Conservation (phyloP, 2,113 vertebrate genomes). For the Australoheros scitulus region DNA sequence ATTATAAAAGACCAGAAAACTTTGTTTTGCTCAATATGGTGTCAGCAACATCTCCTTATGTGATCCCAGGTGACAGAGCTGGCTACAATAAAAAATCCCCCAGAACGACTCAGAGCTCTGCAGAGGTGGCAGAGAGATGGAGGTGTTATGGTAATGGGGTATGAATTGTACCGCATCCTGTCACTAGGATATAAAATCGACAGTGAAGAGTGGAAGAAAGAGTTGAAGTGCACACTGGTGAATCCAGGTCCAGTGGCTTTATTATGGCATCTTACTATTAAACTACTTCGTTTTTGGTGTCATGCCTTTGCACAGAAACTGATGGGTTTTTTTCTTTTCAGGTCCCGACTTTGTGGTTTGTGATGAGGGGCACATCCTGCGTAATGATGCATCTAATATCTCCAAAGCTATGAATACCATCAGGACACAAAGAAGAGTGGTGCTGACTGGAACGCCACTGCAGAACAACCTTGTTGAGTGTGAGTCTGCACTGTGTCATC, state of each 20-base stretch:
- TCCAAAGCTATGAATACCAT: constrained; percentile 93
- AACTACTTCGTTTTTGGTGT: not conserved
- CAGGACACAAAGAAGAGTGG: constrained; percentile 88
- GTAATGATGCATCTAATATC: constrained; percentile 89
- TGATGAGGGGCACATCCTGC: constrained; percentile 95
- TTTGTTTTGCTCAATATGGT: not conserved
- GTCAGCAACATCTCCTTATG: not conserved
- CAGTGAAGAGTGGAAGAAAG: constrained; percentile 82
- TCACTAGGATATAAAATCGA: constrained; percentile 82
- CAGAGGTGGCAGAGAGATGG: constrained; percentile 89
- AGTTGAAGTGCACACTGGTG: constrained; percentile 85
- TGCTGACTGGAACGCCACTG: constrained; percentile 94
- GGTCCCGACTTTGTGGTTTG: constrained; percentile 96
- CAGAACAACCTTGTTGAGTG: constrained; percentile 97
- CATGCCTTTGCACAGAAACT: not conserved
- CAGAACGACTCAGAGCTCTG: constrained; percentile 84
- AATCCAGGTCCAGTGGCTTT: constrained; percentile 85
- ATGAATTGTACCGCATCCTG: constrained; percentile 92
- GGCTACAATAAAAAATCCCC: constrained; percentile 83
- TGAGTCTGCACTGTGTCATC: constrained; percentile 71
- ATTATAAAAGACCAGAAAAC: not conserved
- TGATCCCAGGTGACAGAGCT: constrained; percentile 87
- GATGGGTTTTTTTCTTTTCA: constrained; percentile 53
- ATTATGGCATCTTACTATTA: not conserved
- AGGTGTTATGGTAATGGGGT: constrained; percentile 94